phyloP scores from a whole-genome alignment of 2,113 vertebrate species.

The Tetrax tetrax region DNA sequence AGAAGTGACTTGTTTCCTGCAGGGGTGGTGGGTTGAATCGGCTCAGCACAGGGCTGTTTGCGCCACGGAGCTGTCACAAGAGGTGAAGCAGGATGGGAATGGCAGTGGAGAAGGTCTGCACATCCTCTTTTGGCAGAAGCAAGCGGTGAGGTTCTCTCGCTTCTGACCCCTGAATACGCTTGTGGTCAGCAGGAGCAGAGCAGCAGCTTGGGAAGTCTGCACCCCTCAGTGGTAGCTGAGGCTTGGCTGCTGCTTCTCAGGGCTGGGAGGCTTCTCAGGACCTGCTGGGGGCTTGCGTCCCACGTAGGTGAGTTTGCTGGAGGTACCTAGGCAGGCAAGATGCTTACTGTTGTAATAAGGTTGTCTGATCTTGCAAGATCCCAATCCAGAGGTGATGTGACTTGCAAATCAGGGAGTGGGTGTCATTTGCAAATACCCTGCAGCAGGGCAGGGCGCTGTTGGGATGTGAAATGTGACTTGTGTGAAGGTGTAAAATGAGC shows the following conservation, averaged over 20 bases:
- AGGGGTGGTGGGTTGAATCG: neutral
- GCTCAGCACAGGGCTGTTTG: neutral
- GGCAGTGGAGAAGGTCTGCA: neutral
- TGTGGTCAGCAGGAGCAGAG: neutral
- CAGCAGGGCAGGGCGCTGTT: slow-evolving; percentile 27
- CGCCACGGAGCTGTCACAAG: neutral
- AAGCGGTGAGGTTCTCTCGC: neutral
- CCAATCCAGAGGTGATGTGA: slow-evolving; percentile 26
- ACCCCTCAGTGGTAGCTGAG: neutral
- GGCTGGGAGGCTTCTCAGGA: neutral
- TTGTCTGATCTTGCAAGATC: neutral
- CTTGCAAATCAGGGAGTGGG: slow-evolving; percentile 59
- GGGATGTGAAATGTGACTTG: neutral
- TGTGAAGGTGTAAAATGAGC: neutral
- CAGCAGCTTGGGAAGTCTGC: neutral
- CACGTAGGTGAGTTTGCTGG: fast-evolving
- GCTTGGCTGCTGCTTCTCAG: neutral
- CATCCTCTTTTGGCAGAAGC: neutral
- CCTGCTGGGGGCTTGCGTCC: neutral
- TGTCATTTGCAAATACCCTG: slow-evolving; percentile 43
- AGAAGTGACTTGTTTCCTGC: neutral
- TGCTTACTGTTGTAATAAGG: neutral
- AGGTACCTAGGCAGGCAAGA: neutral
- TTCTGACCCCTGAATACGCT: fast-evolving
- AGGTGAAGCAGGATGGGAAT: neutral